A percentile compares a stretch with the other conserved stretches of the same genome.
Conservation (phyloP, 2,113 vertebrate genomes). For the Otolemur garnettii region DNA sequence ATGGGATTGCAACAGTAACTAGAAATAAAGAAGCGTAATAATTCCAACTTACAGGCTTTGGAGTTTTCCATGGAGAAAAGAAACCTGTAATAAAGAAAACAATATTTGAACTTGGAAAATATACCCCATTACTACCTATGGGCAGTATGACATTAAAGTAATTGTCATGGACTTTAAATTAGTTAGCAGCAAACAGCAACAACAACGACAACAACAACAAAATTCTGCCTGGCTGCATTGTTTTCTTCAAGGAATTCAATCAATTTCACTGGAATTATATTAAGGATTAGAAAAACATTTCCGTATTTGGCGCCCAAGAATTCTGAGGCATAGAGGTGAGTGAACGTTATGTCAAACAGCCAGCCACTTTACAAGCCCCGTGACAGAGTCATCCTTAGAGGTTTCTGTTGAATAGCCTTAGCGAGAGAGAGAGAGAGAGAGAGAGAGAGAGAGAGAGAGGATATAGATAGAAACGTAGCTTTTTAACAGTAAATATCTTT, state of each 20-base stretch:
- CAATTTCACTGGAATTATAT: background rate
- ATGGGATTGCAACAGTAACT: conserved; percentile 6
- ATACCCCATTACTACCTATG: background rate
- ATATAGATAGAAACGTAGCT: background rate
- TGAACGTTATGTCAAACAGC: background rate
- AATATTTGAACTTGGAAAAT: conserved; percentile 84
- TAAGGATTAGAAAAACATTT: conserved; percentile 10
- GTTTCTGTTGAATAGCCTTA: background rate
- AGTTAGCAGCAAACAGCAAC: background rate
- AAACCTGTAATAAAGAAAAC: conserved; percentile 96
- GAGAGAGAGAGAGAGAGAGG: background rate
- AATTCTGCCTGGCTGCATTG: background rate
- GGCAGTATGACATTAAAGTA: conserved; percentile 43
- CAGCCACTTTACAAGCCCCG: background rate
- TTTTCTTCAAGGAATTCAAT: background rate
- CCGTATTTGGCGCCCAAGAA: background rate
- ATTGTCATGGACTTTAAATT: conserved; percentile 51
- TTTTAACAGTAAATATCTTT: background rate
- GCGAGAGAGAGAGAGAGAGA: background rate
- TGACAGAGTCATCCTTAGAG: background rate
- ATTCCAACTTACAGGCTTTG: conserved; percentile 96
- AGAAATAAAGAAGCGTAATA: conserved; percentile 65
- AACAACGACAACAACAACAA: conserved; percentile 9
- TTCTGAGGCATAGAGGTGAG: background rate
- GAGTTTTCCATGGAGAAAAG: conserved; percentile 99